phyloP scores from a whole-genome alignment of 2,888 invertebrate species.

The Omphaloscelis lunosa region DNA sequence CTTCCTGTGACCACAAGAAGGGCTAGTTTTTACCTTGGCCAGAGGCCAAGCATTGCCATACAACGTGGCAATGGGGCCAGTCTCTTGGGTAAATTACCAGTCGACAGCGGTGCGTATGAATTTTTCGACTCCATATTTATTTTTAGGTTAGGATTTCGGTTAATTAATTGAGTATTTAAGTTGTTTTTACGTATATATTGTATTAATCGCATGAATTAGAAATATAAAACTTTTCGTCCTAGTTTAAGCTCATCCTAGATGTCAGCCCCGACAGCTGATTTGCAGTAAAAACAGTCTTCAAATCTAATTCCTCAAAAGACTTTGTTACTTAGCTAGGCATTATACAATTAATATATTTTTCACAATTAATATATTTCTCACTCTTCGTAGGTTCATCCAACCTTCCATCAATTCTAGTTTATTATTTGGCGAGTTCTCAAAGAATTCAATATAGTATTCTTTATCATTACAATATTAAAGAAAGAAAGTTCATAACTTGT shows the following conservation, averaged over 20 bases:
- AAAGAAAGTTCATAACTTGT: conserved; percentile 48
- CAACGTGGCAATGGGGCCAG: too few species aligned
- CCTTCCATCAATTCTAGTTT: conserved; percentile 13
- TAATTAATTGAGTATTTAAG: too few species aligned
- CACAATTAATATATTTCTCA: neutral
- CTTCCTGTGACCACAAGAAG: too few species aligned
- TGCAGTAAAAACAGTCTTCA: neutral
- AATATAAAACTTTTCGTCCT: neutral
- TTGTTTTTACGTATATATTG: too few species aligned
- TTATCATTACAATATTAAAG: conserved; percentile 29
- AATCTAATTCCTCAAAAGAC: neutral
- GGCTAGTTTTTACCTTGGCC: too few species aligned
- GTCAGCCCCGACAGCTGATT: neutral
- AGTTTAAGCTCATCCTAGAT: neutral
- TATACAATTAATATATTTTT: neutral
- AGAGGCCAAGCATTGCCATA: too few species aligned
- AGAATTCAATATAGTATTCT: conserved; percentile 32
- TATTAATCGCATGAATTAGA: neutral
- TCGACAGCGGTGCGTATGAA: too few species aligned
- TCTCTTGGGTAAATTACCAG: too few species aligned
- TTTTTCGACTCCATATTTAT: too few species aligned
- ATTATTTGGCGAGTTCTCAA: conserved; percentile 27
- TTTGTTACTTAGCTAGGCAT: neutral
- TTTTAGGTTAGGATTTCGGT: too few species aligned
- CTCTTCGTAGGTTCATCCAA: neutral